A percentile compares a stretch with the other conserved stretches of the same genome.
These are phyloP conservation scores for Mustela nigripes DNA, from an alignment of 2,113 vertebrate species.

Conservation along the genomic window DNA sequence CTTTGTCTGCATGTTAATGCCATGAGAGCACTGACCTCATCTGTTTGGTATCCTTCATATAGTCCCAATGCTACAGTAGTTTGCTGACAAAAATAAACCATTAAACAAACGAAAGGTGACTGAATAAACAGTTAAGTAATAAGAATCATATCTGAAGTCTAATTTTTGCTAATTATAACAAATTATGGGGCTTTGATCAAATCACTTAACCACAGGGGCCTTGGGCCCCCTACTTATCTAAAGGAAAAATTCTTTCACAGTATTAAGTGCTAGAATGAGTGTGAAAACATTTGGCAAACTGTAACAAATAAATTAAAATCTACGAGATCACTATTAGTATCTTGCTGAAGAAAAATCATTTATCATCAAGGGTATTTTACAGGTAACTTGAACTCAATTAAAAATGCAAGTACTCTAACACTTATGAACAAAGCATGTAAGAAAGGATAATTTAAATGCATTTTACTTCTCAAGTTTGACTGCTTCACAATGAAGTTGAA, in stretches of 20 bases:
- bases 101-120: background rate
- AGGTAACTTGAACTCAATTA: slow-evolving; percentile 71
- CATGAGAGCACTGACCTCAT: background rate
- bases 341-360: slow-evolving; percentile 24
- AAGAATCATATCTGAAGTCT: background rate
- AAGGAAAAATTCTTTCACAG: background rate
- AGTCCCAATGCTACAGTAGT: background rate
- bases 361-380: slow-evolving; percentile 56
- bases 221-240: background rate
- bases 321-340: background rate
- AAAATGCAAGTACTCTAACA: slow-evolving; percentile 70
- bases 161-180: background rate
- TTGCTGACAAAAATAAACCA: background rate
- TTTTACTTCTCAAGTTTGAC: slow-evolving; percentile 9
- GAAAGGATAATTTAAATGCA: slow-evolving; percentile 62
- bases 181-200: background rate
- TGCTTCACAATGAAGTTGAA: slow-evolving; percentile 51
- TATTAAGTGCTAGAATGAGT: background rate
- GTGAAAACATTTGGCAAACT: background rate
- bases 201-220: background rate
- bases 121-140: background rate
- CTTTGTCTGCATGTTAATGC: background rate
- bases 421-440: slow-evolving; percentile 64
- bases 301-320: background rate
- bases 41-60: slow-evolving; percentile 19